phyloP scores from a whole-genome alignment of 2,797 vertebrate genomes.

The Gallinago solitaria region DNA sequence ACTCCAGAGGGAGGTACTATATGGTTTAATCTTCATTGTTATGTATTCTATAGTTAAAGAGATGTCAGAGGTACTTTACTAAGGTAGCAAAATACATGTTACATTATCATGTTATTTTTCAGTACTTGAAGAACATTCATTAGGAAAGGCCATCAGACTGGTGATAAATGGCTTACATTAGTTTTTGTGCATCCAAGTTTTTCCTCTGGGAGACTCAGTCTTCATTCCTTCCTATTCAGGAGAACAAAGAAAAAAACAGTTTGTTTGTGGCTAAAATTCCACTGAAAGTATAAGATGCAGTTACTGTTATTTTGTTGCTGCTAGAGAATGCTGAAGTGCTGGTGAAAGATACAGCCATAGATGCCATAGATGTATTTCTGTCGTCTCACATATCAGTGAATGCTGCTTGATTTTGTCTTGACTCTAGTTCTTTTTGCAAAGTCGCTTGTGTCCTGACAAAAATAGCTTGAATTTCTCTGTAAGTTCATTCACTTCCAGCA shows the following conservation, averaged over 20 bases:
- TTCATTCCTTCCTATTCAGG: constrained; percentile 51
- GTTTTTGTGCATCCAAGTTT: constrained; percentile 37
- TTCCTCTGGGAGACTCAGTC: constrained; percentile 31
- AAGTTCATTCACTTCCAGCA: not conserved
- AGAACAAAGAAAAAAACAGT: not conserved
- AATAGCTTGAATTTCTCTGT: not conserved
- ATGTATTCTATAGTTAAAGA: not conserved
- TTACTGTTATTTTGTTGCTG: not conserved
- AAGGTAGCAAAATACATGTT: not conserved
- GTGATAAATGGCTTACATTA: constrained; percentile 59
- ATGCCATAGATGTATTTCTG: not conserved
- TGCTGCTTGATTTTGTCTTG: not conserved
- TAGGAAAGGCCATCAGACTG: constrained; percentile 34
- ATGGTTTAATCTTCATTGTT: not conserved
- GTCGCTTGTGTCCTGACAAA: not conserved
- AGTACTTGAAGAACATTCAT: constrained; percentile 45
- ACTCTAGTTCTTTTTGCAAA: not conserved
- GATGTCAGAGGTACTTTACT: not conserved
- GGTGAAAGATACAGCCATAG: not conserved
- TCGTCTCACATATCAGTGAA: not conserved
- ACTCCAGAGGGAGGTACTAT: not conserved
- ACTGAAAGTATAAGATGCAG: not conserved
- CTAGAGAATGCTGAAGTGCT: not conserved
- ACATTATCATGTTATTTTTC: constrained; percentile 47
- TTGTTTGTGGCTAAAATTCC: constrained; percentile 15